Percentiles rank a stretch among this genome's conserved stretches.
phyloP scores from a whole-genome alignment of 2,888 invertebrate genomes.

The Spodoptera exigua region DNA sequence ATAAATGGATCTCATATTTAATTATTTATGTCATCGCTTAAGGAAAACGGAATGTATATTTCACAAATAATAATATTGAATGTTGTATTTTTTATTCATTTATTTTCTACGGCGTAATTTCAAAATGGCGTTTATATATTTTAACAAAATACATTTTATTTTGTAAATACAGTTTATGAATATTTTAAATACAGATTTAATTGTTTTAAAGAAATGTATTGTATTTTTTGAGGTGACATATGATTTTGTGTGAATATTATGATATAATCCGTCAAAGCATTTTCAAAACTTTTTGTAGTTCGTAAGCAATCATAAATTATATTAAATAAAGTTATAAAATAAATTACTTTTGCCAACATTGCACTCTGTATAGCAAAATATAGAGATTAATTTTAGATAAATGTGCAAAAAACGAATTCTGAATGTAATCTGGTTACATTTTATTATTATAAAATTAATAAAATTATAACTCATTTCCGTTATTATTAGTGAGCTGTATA shows the following conservation, averaged over 20 bases:
- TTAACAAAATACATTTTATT: neutral
- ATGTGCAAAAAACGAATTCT: slow-evolving; percentile 32
- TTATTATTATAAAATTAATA: neutral
- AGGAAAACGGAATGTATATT: neutral
- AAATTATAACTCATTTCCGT: slow-evolving; percentile 21
- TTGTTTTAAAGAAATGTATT: neutral
- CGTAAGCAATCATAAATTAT: slow-evolving; percentile 18
- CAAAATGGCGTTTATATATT: neutral
- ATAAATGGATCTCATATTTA: slow-evolving; percentile 15
- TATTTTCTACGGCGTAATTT: slow-evolving; percentile 6
- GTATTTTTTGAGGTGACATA: neutral
- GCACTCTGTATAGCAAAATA: slow-evolving; percentile 16
- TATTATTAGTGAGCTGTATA: slow-evolving; percentile 25
- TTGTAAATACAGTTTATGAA: neutral
- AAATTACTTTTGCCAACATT: slow-evolving; percentile 6
- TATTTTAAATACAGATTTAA: too few relatives aligned
- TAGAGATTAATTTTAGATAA: slow-evolving; percentile 38
- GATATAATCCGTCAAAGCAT: neutral
- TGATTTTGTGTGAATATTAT: too few relatives aligned
- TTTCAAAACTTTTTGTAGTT: neutral
- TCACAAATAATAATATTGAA: neutral
- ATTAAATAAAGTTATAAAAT: slow-evolving; percentile 18
- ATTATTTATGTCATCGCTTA: neutral
- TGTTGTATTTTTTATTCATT: slow-evolving; percentile 21
- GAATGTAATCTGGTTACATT: slow-evolving; percentile 19